Percentiles rank a stretch among this genome's conserved stretches.
phyloP scores from a whole-genome alignment of 2,888 invertebrate genomes.

The Galerucella nymphaeae region DNA sequence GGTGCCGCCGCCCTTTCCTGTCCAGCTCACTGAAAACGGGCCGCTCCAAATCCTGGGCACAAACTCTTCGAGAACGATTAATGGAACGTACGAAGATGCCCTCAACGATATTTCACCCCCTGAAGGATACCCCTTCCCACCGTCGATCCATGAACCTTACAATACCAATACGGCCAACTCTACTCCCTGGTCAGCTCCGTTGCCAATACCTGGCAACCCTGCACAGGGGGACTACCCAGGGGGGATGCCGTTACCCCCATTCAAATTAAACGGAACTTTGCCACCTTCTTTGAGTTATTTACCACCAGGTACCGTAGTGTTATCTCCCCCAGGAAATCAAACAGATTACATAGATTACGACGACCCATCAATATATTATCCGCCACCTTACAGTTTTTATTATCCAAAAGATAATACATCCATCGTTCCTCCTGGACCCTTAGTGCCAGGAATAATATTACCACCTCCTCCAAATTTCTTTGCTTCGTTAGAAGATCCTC shows the following conservation, averaged over 20 bases:
- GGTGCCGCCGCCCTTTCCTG: constrained; percentile 93
- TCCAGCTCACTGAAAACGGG: constrained; percentile 86
- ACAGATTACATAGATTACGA: constrained; percentile 87
- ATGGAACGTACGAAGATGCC: constrained; percentile 70
- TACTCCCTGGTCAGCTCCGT: constrained; percentile 75
- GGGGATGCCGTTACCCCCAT: constrained; percentile 70
- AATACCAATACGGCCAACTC: constrained; percentile 74
- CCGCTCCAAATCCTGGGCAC: constrained; percentile 88
- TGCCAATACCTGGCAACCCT: constrained; percentile 73
- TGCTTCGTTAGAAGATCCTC: constrained; percentile 71
- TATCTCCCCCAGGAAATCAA: constrained; percentile 64
- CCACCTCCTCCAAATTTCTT: constrained; percentile 92
- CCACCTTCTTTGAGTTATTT: constrained; percentile 66
- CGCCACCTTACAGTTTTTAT: constrained; percentile 90
- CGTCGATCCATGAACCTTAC: constrained; percentile 67
- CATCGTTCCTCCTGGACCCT: constrained; percentile 70
- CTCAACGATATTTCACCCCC: constrained; percentile 63
- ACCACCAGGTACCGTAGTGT: constrained; percentile 73
- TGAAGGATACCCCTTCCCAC: constrained; percentile 53
- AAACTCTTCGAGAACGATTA: constrained; percentile 80
- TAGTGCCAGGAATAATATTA: constrained; percentile 88
- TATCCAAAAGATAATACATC: constrained; percentile 80
- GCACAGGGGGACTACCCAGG: constrained; percentile 58
- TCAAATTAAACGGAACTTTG: constrained; percentile 60
- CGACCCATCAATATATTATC: constrained; percentile 91